Percentiles rank a stretch among this genome's conserved stretches.
Evolutionary conservation across 2,888 invertebrate genomes (phyloP).

Genomic region (Pardosa pseudoannulata): DNA sequence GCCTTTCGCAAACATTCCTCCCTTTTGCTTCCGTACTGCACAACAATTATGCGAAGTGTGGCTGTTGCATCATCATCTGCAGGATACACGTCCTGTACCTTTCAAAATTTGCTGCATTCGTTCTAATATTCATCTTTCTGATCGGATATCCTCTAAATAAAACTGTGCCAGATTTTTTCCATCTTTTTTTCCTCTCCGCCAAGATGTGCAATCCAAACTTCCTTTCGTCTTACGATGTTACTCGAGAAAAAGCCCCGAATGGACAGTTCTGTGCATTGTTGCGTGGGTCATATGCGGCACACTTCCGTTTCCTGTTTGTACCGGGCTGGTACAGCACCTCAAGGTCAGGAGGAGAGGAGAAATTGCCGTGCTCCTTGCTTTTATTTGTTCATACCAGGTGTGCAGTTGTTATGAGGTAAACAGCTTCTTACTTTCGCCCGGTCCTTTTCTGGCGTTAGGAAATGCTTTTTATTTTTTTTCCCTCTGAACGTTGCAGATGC

Average conservation of each 20-base stretch:
- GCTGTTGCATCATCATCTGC: too few species aligned
- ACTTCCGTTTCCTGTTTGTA: constrained; percentile 70
- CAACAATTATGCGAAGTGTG: too few species aligned
- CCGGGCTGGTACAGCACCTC: constrained; percentile 26
- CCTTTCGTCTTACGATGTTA: neutral
- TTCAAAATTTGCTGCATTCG: too few species aligned
- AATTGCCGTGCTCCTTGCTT: neutral
- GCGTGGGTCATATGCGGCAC: constrained; percentile 40
- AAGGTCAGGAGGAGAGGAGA: constrained; percentile 21
- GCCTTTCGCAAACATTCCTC: too few species aligned
- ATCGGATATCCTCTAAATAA: too few species aligned
- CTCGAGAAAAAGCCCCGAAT: neutral
- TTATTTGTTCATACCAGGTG: constrained; percentile 46
- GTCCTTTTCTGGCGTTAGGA: constrained; percentile 13
- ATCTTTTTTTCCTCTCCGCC: too few species aligned
- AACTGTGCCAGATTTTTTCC: too few species aligned
- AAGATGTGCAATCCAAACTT: neutral
- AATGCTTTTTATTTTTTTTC: constrained; percentile 31
- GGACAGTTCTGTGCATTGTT: constrained; percentile 45
- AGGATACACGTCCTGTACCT: too few species aligned
- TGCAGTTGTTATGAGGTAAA: constrained; percentile 43
- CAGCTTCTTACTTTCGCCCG: constrained; percentile 50
- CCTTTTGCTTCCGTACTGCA: too few species aligned
- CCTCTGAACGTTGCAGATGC: neutral
- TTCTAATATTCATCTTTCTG: too few species aligned